A percentile compares a stretch with the other conserved stretches of the same genome.
These are phyloP conservation scores for Neomonachus schauinslandi DNA, from an alignment of 2,113 vertebrate species.

Conservation along the genomic window DNA sequence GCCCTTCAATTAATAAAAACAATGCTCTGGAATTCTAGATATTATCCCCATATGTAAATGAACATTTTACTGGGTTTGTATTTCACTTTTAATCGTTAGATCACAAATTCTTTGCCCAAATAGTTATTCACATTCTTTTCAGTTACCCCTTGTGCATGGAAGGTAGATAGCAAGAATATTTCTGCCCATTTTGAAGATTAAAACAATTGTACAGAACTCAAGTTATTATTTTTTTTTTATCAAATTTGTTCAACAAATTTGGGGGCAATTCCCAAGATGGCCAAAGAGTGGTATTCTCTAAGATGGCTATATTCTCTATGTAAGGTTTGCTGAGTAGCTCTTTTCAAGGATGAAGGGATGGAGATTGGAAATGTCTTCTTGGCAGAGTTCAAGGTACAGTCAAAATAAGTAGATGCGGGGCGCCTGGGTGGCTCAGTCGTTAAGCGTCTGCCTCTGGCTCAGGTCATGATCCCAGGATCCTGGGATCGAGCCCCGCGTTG, in stretches of 20 bases:
- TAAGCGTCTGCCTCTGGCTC: no score
- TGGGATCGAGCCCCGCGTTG: no score
- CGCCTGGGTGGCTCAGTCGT: no score
- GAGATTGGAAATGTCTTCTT: conserved; percentile 15
- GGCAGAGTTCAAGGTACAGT: conserved; percentile 28
- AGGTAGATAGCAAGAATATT: neutral
- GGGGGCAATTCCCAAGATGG: neutral
- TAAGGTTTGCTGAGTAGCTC: neutral
- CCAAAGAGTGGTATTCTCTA: neutral
- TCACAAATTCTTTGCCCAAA: conserved; percentile 31
- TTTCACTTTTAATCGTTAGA: conserved; percentile 10
- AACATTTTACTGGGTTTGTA: neutral
- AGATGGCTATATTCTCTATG: neutral
- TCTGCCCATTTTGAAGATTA: conserved; percentile 27
- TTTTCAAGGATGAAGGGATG: conserved; percentile 12
- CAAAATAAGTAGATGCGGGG: conserved; percentile 31
- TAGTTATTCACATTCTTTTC: neutral
- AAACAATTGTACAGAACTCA: neutral
- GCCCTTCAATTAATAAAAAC: conserved; percentile 3
- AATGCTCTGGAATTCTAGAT: neutral
- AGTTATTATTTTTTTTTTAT: neutral
- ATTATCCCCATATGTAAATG: neutral
- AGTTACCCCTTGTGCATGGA: neutral
- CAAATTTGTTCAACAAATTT: neutral
- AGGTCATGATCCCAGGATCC: no score